A percentile compares a stretch with the other conserved stretches of the same genome.
phyloP scores from a whole-genome alignment of 2,888 invertebrate genomes.

The Diloba caeruleocephala region DNA sequence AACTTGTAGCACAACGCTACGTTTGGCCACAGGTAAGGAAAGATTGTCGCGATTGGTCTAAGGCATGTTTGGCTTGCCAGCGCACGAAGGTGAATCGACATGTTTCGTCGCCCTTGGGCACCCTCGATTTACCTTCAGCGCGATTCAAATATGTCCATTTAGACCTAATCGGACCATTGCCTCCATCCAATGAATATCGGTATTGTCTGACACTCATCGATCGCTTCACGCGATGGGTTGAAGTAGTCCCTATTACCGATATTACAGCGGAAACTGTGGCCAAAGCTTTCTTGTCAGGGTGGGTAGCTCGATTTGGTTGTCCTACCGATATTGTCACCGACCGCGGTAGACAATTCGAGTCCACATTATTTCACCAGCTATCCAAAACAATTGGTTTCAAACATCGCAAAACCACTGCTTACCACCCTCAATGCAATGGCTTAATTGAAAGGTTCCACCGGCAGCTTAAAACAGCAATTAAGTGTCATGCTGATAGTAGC shows the following conservation, averaged over 20 bases:
- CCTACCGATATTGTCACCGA: no score
- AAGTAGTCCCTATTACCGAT: no score
- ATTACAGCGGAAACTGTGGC: no score
- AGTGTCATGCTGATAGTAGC: no score
- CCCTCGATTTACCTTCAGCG: slow-evolving; percentile 45
- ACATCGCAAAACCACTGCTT: neutral
- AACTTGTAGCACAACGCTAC: neutral
- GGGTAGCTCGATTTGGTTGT: no score
- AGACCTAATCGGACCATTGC: slow-evolving; percentile 7
- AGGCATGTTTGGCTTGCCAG: slow-evolving; percentile 62
- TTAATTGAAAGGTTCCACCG: neutral
- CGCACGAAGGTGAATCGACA: slow-evolving; percentile 62
- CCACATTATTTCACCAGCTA: no score
- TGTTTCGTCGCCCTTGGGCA: slow-evolving; percentile 52
- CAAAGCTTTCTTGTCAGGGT: no score
- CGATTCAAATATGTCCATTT: slow-evolving; percentile 43
- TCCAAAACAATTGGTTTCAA: no score
- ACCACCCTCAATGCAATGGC: neutral
- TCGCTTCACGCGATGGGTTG: neutral
- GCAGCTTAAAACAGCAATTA: no score
- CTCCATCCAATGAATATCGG: slow-evolving; percentile 4
- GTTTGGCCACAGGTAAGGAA: slow-evolving; percentile 43
- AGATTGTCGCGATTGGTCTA: slow-evolving; percentile 61
- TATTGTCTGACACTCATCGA: slow-evolving; percentile 19
- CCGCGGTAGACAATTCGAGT: no score